phyloP scores from a whole-genome alignment of 2,888 invertebrate genomes.

The Tipula lateralis region DNA sequence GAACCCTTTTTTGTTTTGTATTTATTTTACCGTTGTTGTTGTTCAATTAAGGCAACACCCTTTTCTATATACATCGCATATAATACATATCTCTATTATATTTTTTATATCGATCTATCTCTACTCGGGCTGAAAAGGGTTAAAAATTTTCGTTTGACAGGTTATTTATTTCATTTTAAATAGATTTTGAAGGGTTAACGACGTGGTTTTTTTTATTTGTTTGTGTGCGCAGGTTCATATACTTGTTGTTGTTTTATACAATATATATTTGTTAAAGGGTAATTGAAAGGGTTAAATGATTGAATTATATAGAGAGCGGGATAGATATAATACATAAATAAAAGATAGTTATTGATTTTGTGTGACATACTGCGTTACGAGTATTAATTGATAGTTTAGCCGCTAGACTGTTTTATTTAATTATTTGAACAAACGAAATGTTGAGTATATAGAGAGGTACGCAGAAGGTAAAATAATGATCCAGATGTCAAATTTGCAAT shows the following conservation, averaged over 20 bases:
- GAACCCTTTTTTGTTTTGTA: not conserved
- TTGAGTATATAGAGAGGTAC: not conserved
- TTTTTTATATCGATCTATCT: not conserved
- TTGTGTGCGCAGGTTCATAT: not conserved
- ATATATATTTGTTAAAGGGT: not conserved
- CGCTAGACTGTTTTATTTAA: not conserved
- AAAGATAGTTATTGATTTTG: not conserved
- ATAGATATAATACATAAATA: not conserved
- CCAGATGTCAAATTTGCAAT: conserved; percentile 24
- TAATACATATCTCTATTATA: not conserved
- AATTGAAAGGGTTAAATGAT: not conserved
- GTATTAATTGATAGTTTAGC: not conserved
- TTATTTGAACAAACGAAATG: not conserved
- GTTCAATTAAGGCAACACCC: conserved; percentile 4
- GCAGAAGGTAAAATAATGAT: not conserved
- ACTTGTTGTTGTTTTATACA: not conserved
- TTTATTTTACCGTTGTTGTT: not conserved
- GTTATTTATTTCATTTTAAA: not conserved
- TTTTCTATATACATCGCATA: not conserved
- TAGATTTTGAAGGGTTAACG: not conserved
- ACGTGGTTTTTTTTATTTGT: not conserved
- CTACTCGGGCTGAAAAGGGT: not conserved
- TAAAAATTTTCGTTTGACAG: not conserved
- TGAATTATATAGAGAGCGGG: not conserved
- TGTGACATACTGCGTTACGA: not conserved